These are phyloP conservation scores for Euplexia lucipara DNA, from an alignment of 2,888 invertebrate species.

Conservation along the genomic window DNA sequence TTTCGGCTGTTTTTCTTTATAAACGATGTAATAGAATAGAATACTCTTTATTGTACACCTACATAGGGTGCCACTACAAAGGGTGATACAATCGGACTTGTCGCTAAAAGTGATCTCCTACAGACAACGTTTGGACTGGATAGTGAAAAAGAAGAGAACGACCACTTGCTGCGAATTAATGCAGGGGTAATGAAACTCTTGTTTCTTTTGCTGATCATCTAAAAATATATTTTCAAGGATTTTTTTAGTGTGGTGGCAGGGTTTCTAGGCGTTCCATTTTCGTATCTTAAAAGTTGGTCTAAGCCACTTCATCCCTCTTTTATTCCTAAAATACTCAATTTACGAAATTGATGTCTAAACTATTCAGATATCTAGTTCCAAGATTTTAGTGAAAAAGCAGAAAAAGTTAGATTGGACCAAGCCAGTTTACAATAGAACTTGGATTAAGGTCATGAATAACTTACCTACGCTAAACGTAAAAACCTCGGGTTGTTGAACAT, in stretches of 20 bases:
- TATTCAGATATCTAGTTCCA: slow-evolving; percentile 25
- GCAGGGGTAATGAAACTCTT: too few species aligned
- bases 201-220: too few species aligned
- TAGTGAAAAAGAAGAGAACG: too few species aligned
- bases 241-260: neutral
- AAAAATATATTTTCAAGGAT: too few species aligned
- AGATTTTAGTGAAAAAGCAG: slow-evolving; percentile 38
- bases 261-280: neutral
- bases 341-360: slow-evolving; percentile 22
- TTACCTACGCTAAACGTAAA: slow-evolving; percentile 46
- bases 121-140: too few species aligned
- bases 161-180: too few species aligned
- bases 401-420: slow-evolving; percentile 59
- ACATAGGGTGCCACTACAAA: too few species aligned
- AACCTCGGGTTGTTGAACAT: slow-evolving; percentile 26
- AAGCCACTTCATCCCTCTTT: neutral
- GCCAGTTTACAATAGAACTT: slow-evolving; percentile 53
- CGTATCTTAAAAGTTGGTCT: neutral
- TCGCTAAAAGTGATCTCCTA: too few species aligned
- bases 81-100: too few species aligned
- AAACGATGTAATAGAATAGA: too few species aligned
- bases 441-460: slow-evolving; percentile 57
- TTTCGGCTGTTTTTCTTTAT: neutral
- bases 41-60: too few species aligned
- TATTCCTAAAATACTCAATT: slow-evolving; percentile 2